Conservation (phyloP, 2,113 vertebrate genomes). For the Protomyctophum bolini region DNA sequence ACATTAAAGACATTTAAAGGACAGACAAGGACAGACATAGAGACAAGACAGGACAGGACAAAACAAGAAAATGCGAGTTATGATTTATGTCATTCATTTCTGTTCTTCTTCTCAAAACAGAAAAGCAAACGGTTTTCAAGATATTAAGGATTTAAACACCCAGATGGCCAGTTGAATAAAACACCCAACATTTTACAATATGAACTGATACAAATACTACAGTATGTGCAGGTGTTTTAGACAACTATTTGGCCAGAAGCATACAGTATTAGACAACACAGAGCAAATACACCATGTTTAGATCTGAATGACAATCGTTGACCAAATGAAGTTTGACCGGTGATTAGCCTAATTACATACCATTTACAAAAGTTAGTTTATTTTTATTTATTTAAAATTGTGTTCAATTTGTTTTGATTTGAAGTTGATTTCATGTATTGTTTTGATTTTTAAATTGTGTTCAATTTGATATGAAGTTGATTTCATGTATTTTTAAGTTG, state of each 20-base stretch:
- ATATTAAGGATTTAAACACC: slow-evolving; percentile 36
- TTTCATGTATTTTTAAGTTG: neutral
- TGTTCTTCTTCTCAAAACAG: slow-evolving; percentile 51
- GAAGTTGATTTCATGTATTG: neutral
- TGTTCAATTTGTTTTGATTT: neutral
- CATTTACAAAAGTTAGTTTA: neutral
- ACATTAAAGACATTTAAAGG: slow-evolving; percentile 58
- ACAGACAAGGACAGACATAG: slow-evolving; percentile 70
- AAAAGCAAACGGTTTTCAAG: slow-evolving; percentile 57
- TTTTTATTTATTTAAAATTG: neutral
- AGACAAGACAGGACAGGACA: slow-evolving; percentile 76
- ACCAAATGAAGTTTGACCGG: slow-evolving; percentile 54
- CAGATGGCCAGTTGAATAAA: slow-evolving; percentile 69
- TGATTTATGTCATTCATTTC: slow-evolving; percentile 72
- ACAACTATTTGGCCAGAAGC: slow-evolving; percentile 51
- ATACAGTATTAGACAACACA: slow-evolving; percentile 36
- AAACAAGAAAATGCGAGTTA: slow-evolving; percentile 84
- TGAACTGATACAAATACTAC: neutral
- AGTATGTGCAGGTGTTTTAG: slow-evolving; percentile 68
- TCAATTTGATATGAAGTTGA: neutral
- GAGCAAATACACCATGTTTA: slow-evolving; percentile 25
- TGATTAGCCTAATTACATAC: neutral
- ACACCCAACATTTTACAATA: slow-evolving; percentile 50
- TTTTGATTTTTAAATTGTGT: neutral
- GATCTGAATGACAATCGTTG: slow-evolving; percentile 31